Evolutionary conservation across 2,888 invertebrate species (phyloP), one percentile per base, ranked within the genome.

Genomic region (Parnassius orleans): DNA sequence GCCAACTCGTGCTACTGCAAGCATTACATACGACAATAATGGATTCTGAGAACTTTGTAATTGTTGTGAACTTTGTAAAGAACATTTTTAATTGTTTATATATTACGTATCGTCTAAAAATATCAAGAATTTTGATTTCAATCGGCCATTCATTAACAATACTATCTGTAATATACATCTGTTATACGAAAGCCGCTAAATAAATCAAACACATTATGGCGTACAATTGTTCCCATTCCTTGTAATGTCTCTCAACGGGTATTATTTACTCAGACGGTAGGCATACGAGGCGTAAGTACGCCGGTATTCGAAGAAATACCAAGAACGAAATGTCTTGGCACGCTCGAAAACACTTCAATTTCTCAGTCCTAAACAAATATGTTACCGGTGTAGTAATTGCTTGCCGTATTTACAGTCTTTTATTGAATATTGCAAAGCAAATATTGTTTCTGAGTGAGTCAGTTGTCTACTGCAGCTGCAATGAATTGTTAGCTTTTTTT

Each of bases 281-380:
- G 80, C 76, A 77, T 75, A 73, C 71, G 68, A 71, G 72, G 73
- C 69, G 56, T 57, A 64, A 55, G 53, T 56, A 68, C 65, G 68
- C 67, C 67, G 68, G 68, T 68, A 69, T 73, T 73, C 74, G 72
- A 76, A 80, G 83, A 80, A 81, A 83, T 83, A 80, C 85, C 81
- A 84, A 80, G 72, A 76, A 78, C 77, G 72, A 86, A 86, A 88
- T 83, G 86, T 84, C 86, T 85, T 82, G 80, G 81, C 84, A 84
- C 81, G 87, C 84, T 83, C 80, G 86, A 87, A 88, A 83, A 86
- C 87, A 89, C 90, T 90, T 87, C 86, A 87, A 86, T 87, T 83
- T 82, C 86, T 85, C 85, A 81, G 90, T 90, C 90, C 91, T 91
- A 91, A 90, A 80, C 81, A 90, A 91, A 91, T 87, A 91, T 89